Evolutionary conservation across 2,113 vertebrate genomes (phyloP).

Genomic region (Grantiella picta): DNA sequence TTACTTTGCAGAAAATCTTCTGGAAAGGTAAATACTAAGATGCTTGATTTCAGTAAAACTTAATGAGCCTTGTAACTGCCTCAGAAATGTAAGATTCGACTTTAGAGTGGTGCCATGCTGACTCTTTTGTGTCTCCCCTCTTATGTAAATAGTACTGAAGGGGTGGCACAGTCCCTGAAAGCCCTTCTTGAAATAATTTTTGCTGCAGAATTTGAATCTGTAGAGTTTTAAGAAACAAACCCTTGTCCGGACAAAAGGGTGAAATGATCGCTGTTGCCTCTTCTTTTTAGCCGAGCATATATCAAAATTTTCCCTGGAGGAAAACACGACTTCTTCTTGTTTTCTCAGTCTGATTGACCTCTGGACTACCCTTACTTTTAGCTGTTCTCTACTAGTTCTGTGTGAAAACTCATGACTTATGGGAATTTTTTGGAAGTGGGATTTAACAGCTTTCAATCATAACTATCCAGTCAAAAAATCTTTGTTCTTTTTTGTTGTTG

Average conservation of each 20-base stretch:
- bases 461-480: not conserved
- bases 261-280: not conserved
- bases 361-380: not conserved
- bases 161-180: not conserved
- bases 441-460: not conserved
- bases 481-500: not conserved
- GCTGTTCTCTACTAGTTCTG: not conserved
- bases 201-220: not conserved
- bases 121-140: not conserved
- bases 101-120: rapidly evolving
- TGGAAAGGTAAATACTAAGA: not conserved
- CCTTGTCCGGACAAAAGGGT: not conserved
- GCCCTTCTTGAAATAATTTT: not conserved
- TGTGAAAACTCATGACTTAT: not conserved
- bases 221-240: not conserved
- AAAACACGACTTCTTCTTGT: not conserved
- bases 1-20: not conserved
- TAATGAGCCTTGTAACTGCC: not conserved
- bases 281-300: not conserved
- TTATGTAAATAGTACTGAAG: not conserved
- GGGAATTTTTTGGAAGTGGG: not conserved
- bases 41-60: not conserved
- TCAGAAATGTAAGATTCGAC: not conserved
- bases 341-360: not conserved
- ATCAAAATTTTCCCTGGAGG: not conserved